Percentiles rank a stretch among this genome's conserved stretches.
Conservation (phyloP, 2,113 vertebrate species). For the Pycnonotus jocosus region DNA sequence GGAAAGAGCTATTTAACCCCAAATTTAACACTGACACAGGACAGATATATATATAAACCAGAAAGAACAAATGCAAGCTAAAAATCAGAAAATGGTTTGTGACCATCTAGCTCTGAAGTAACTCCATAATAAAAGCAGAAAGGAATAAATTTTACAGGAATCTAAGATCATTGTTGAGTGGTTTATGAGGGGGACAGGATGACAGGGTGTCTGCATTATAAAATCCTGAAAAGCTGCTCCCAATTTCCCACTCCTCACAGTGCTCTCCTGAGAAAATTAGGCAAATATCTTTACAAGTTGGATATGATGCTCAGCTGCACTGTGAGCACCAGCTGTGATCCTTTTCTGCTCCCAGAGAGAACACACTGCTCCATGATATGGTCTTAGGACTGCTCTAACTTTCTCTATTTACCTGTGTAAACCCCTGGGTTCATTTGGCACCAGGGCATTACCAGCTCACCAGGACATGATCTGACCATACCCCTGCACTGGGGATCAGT, state of each 20-base stretch:
- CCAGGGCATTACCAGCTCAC: neutral
- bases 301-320: neutral
- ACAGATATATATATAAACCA: neutral
- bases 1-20: neutral
- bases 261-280: neutral
- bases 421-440: neutral
- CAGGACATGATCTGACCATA: neutral
- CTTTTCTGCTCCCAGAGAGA: neutral
- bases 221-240: neutral
- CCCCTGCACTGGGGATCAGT: neutral
- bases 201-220: neutral
- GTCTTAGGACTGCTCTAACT: neutral
- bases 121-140: neutral
- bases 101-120: neutral
- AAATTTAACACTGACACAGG: neutral
- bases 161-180: neutral
- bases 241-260: neutral
- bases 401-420: neutral
- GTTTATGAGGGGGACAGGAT: neutral
- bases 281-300: neutral
- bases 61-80: neutral
- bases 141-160: fast-evolving
- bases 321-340: neutral
- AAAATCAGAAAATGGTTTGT: neutral
- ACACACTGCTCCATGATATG: neutral